These are phyloP conservation scores for Meda fulgida DNA, from an alignment of 2,797 vertebrate species.

Conservation along the genomic window DNA sequence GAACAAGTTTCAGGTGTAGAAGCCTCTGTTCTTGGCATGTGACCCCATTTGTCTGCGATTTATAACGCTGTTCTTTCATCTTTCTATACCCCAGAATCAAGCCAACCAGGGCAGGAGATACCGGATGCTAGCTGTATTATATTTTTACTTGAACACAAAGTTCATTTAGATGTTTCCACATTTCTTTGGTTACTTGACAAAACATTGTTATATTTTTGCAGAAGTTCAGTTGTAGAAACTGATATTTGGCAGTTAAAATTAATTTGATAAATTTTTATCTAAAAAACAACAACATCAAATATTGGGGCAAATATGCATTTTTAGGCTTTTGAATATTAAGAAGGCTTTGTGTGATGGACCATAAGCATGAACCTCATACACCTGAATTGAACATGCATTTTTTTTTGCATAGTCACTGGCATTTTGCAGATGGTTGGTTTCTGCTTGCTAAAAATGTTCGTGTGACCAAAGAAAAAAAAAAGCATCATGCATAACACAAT, in stretches of 20 bases:
- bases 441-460: neutral
- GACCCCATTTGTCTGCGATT: no score
- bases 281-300: neutral
- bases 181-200: neutral
- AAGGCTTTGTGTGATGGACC: neutral
- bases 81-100: no score
- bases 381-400: neutral
- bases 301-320: neutral
- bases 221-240: neutral
- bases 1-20: no score
- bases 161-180: neutral
- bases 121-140: no score
- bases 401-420: constrained; percentile 2
- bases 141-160: neutral
- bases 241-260: neutral
- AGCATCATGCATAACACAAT: constrained; percentile 14
- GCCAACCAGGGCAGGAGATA: no score
- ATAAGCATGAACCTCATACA: neutral
- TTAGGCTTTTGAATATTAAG: neutral
- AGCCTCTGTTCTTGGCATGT: no score
- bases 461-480: neutral
- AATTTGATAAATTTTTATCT: neutral
- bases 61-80: no score
- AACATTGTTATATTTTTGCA: neutral
- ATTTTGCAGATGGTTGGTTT: constrained; percentile 17